These are phyloP conservation scores for Anabas testudineus DNA, from an alignment of 2,797 vertebrate species.

Conservation along the genomic window DNA sequence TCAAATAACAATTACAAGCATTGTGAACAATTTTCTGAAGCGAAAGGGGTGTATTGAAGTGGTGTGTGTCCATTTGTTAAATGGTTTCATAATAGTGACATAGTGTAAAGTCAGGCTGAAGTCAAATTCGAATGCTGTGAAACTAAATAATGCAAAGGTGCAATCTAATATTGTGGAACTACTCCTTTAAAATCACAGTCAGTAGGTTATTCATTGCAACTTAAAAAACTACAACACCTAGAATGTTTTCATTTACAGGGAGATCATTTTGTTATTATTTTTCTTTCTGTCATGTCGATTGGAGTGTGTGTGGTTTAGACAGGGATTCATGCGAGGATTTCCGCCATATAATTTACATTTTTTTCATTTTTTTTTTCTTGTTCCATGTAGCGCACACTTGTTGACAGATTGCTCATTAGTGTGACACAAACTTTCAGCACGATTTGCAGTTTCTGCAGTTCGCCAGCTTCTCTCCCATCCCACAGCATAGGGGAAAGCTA, in stretches of 20 bases:
- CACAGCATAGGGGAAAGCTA: slow-evolving; percentile 51
- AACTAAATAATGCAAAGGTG: too few species aligned
- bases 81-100: too few species aligned
- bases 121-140: too few species aligned
- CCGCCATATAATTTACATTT: slow-evolving; percentile 55
- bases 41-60: too few species aligned
- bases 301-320: slow-evolving; percentile 4
- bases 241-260: background rate
- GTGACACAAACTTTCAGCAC: slow-evolving; percentile 75
- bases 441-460: slow-evolving; percentile 68
- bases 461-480: slow-evolving; percentile 48
- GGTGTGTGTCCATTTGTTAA: too few species aligned
- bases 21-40: too few species aligned
- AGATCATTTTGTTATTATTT: slow-evolving; percentile 19
- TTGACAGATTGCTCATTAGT: slow-evolving; percentile 77
- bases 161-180: background rate
- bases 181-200: background rate
- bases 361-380: slow-evolving; percentile 29
- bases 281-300: slow-evolving; percentile 14
- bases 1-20: too few species aligned
- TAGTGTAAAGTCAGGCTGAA: too few species aligned
- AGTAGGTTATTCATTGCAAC: background rate
- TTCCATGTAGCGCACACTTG: slow-evolving; percentile 63
- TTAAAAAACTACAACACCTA: background rate
- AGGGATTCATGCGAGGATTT: slow-evolving; percentile 39